phyloP scores from a whole-genome alignment of 2,888 invertebrate genomes.

The Orthosia gracilis region DNA sequence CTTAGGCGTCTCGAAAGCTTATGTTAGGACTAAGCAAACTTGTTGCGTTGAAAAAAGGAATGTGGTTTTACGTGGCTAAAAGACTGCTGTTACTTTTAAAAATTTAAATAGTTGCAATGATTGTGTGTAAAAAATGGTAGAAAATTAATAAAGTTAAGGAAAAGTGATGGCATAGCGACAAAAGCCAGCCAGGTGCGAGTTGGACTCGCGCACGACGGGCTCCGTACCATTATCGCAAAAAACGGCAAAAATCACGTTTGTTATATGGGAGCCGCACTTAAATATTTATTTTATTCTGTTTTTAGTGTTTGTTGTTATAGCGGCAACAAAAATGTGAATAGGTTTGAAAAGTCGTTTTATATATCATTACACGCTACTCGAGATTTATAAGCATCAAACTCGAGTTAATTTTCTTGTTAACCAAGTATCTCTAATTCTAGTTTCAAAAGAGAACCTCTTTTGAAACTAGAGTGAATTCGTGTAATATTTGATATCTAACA shows the following conservation, averaged over 20 bases:
- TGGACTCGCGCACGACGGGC: no score
- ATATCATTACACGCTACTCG: not conserved
- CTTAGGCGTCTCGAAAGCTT: slow-evolving; percentile 18
- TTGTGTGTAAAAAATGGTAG: no score
- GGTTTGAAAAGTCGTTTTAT: not conserved
- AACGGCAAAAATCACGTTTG: no score
- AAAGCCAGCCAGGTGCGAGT: no score
- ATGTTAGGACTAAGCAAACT: not conserved
- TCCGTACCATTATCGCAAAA: no score
- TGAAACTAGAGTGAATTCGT: not conserved
- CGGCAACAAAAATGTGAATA: no score
- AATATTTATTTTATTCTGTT: no score
- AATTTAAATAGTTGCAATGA: no score
- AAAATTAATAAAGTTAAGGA: not conserved
- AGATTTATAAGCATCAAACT: not conserved
- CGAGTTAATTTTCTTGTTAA: not conserved
- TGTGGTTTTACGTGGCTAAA: not conserved
- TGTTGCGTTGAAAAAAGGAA: not conserved
- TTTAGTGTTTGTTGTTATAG: no score
- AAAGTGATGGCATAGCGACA: not conserved
- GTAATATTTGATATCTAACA: slow-evolving; percentile 4
- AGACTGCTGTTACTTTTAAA: not conserved
- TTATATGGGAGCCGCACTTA: no score
- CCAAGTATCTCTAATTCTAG: not conserved
- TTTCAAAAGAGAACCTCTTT: not conserved